phyloP scores from a whole-genome alignment of 2,888 invertebrate species.

The Muschampia plurimacula region DNA sequence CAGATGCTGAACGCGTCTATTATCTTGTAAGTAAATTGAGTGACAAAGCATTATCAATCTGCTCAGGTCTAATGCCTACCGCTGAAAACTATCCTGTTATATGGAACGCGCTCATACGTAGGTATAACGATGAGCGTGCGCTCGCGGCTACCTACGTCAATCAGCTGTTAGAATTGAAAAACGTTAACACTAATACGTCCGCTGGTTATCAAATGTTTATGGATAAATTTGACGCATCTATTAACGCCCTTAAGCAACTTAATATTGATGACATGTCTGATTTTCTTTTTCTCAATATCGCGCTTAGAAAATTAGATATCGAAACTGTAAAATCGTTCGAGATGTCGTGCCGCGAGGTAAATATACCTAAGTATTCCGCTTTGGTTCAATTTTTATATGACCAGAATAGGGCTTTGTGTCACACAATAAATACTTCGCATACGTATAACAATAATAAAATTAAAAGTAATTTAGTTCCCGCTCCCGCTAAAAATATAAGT shows the following conservation, averaged over 20 bases:
- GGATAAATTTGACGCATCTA: conserved; percentile 18
- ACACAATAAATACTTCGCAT: conserved; percentile 7
- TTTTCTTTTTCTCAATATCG: conserved; percentile 27
- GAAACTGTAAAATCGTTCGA: conserved; percentile 28
- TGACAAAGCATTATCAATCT: conserved; percentile 4
- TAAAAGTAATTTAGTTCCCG: not conserved
- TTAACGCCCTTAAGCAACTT: conserved; percentile 21
- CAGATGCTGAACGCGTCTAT: conserved; percentile 18
- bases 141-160: conserved; percentile 14
- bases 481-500: not conserved
- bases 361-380: conserved; percentile 17
- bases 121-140: conserved; percentile 18
- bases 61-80: not conserved
- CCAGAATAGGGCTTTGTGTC: conserved; percentile 6
- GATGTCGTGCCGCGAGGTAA: conserved; percentile 18
- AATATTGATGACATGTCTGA: conserved; percentile 24
- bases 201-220: conserved; percentile 13
- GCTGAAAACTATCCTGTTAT: not conserved
- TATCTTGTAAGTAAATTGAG: conserved; percentile 27
- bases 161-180: conserved; percentile 19
- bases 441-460: not conserved
- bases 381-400: conserved; percentile 6
- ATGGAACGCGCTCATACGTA: conserved; percentile 8
- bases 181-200: conserved; percentile 7
- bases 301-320: conserved; percentile 21